A percentile compares a stretch with the other conserved stretches of the same genome.
Evolutionary conservation across 2,113 vertebrate species (phyloP).

Genomic region (Xenopus laevis): DNA sequence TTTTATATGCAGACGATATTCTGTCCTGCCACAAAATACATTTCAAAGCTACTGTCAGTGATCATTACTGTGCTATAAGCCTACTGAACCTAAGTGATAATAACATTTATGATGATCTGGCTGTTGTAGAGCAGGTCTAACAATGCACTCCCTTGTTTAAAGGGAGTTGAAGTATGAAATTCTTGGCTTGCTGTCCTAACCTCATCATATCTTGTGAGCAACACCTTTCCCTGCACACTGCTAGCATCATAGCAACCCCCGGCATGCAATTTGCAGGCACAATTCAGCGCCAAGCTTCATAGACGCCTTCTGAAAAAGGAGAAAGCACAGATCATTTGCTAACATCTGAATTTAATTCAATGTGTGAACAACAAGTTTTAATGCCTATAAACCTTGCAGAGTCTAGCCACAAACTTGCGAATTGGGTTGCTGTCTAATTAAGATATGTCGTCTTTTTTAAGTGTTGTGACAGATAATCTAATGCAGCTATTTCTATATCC

Average conservation of each 20-base stretch:
- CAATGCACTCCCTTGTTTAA: constrained; percentile 45
- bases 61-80: constrained; percentile 28
- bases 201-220: constrained; percentile 42
- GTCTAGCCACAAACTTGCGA: constrained; percentile 47
- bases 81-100: constrained; percentile 36
- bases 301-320: constrained; percentile 12
- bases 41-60: constrained; percentile 35
- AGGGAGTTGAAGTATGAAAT: constrained; percentile 45
- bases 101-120: constrained; percentile 38
- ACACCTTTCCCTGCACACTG: constrained; percentile 38
- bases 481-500: neutral
- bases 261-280: constrained; percentile 42
- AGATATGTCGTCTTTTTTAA: constrained; percentile 12
- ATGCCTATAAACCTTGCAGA: constrained; percentile 48
- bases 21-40: constrained; percentile 7
- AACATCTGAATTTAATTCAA: constrained; percentile 52
- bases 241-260: constrained; percentile 42
- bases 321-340: constrained; percentile 47
- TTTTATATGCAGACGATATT: constrained; percentile 10
- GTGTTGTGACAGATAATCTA: constrained; percentile 20
- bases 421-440: constrained; percentile 59
- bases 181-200: constrained; percentile 34
- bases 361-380: constrained; percentile 48
- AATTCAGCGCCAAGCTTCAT: constrained; percentile 28
- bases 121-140: constrained; percentile 44